Conservation (phyloP, 1,140 invertebrate genomes). For the Hypsibius dujardini region DNA sequence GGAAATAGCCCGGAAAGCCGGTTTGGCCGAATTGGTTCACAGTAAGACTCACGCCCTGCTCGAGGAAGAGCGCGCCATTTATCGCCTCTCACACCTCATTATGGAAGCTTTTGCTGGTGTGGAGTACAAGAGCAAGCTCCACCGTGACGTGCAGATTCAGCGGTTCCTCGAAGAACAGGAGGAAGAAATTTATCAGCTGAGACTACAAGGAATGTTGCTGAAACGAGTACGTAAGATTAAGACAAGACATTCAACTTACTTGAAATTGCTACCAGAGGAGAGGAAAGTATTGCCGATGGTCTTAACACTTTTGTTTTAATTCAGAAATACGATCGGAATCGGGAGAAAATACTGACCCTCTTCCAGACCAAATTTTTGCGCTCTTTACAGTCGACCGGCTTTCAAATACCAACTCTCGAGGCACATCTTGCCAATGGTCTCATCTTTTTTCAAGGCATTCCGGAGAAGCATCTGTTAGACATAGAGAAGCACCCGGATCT, state of each 20-base stretch:
- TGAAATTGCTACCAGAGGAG: no score
- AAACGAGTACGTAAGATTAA: conserved; percentile 6
- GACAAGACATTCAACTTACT: not conserved
- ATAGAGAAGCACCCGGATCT: not conserved
- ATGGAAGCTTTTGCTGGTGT: not conserved
- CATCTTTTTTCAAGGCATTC: not conserved
- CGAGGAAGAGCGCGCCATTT: not conserved
- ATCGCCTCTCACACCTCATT: not conserved
- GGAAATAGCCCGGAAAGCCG: not conserved
- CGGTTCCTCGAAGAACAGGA: not conserved
- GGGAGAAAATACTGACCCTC: not conserved
- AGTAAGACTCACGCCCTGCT: not conserved
- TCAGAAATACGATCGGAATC: not conserved
- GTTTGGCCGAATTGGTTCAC: not conserved
- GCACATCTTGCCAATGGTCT: not conserved
- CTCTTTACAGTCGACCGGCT: not conserved
- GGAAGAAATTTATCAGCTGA: not conserved
- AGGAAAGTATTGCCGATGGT: no score
- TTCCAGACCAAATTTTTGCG: not conserved
- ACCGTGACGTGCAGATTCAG: not conserved
- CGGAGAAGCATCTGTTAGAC: not conserved
- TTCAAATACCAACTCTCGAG: not conserved
- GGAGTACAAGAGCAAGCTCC: not conserved
- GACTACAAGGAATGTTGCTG: not conserved
- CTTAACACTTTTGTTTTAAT: not conserved